Evolutionary conservation across 2,113 vertebrate genomes (phyloP).

Genomic region (Rutilus rutilus): DNA sequence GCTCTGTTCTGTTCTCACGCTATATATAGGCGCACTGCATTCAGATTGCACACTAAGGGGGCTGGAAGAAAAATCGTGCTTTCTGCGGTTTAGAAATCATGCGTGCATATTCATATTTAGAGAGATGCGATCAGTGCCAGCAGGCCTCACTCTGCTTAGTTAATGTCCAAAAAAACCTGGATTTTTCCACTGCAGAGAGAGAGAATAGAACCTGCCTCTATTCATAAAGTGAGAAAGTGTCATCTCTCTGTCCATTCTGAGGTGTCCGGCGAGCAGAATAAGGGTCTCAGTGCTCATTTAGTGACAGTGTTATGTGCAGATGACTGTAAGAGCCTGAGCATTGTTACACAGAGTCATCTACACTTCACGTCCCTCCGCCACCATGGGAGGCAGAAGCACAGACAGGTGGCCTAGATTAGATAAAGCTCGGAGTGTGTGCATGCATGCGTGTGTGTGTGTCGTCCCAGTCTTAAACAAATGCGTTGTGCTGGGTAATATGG

Average conservation of each 20-base stretch:
- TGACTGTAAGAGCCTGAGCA: slow-evolving; percentile 53
- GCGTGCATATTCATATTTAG: too few species aligned
- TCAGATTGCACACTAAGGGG: too few species aligned
- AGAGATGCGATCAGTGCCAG: neutral
- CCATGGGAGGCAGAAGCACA: slow-evolving; percentile 65
- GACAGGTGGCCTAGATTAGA: slow-evolving; percentile 77
- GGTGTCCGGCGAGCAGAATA: slow-evolving; percentile 14
- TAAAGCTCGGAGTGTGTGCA: slow-evolving; percentile 63
- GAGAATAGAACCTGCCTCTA: neutral
- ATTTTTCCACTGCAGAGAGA: neutral
- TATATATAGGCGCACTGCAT: too few species aligned
- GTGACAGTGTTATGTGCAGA: slow-evolving; percentile 36
- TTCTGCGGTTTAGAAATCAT: too few species aligned
- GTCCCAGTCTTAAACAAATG: slow-evolving; percentile 75
- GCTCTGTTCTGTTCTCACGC: too few species aligned
- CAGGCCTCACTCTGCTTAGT: neutral
- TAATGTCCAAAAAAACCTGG: neutral
- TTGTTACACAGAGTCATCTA: slow-evolving; percentile 52
- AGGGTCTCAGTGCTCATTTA: slow-evolving; percentile 44
- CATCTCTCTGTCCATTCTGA: neutral
- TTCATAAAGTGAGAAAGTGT: neutral
- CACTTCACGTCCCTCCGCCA: slow-evolving; percentile 56
- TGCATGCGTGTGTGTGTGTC: slow-evolving; percentile 38
- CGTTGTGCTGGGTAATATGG: slow-evolving; percentile 67
- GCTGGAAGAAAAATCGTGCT: too few species aligned